These are phyloP conservation scores for Drosophila hydei DNA, from an alignment of 1,140 invertebrate genomes.

Conservation along the genomic window DNA sequence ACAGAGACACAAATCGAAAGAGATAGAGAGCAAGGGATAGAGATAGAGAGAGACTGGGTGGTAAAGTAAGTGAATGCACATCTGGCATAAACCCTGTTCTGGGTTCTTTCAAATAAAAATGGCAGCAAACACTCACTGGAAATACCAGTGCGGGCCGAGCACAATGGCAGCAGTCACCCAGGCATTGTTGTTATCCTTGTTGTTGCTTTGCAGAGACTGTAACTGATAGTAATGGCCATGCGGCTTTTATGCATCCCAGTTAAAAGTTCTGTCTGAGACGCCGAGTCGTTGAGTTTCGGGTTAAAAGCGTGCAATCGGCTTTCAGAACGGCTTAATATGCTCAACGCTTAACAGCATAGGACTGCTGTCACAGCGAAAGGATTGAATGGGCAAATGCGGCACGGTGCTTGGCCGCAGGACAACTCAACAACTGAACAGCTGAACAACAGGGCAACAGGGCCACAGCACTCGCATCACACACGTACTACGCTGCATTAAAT, in stretches of 20 bases:
- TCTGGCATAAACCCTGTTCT: conserved; percentile 58
- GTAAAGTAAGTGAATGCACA: conserved; percentile 54
- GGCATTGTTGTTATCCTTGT: conserved; percentile 31
- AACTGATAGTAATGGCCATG: conserved; percentile 75
- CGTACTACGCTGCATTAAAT: conserved; percentile 46
- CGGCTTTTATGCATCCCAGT: conserved; percentile 67
- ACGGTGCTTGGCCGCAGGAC: background rate
- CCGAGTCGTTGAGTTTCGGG: conserved; percentile 65
- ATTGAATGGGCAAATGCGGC: background rate
- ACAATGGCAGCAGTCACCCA: conserved; percentile 45
- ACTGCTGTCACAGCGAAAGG: background rate
- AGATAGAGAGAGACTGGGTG: background rate
- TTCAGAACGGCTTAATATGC: conserved; percentile 71
- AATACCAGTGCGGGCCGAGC: conserved; percentile 13
- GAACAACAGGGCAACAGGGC: background rate
- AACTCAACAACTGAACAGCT: background rate
- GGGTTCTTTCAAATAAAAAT: conserved; percentile 71
- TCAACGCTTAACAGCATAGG: conserved; percentile 24
- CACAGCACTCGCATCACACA: conserved; percentile 35
- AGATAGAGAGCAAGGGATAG: background rate
- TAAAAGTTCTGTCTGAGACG: conserved; percentile 78
- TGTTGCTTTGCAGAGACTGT: conserved; percentile 46
- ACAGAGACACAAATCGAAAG: conserved; percentile 8
- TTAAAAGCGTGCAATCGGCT: conserved; percentile 67
- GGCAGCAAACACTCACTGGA: conserved; percentile 67